phyloP scores from a whole-genome alignment of 2,888 invertebrate species.

The Sarcophaga variegata region DNA sequence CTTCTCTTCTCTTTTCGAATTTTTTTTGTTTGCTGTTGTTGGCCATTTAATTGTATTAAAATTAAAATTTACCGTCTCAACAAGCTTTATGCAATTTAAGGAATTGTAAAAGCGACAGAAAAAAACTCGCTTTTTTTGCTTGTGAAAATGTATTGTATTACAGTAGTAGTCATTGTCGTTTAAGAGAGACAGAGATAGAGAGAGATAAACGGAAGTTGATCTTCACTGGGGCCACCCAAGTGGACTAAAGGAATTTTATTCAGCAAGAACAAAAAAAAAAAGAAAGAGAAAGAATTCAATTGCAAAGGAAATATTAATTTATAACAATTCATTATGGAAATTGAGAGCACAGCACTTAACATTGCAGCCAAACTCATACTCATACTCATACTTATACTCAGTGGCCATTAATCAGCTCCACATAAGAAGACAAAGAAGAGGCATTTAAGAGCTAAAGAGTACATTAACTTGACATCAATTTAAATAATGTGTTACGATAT shows the following conservation, averaged over 20 bases:
- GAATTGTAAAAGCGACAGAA: not conserved
- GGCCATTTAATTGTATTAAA: constrained; percentile 50
- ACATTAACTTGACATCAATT: too few relatives aligned
- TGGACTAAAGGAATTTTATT: constrained; percentile 5
- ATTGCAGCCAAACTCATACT: not conserved
- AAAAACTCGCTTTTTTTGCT: not conserved
- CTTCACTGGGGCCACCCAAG: constrained; percentile 60
- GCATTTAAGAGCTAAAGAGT: too few relatives aligned
- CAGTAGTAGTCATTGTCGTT: constrained; percentile 5
- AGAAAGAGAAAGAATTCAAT: not conserved
- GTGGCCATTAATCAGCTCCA: too few relatives aligned
- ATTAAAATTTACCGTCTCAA: constrained; percentile 59
- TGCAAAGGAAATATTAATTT: constrained; percentile 62
- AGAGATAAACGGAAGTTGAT: constrained; percentile 58
- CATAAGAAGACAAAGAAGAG: too few relatives aligned
- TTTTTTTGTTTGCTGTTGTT: not conserved
- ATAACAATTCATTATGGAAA: constrained; percentile 51
- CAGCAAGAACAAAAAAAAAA: constrained; percentile 5
- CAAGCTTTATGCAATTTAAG: constrained; percentile 28
- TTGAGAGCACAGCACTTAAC: not conserved
- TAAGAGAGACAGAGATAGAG: not conserved
- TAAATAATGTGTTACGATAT: too few relatives aligned
- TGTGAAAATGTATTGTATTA: not conserved
- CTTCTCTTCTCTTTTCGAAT: constrained; percentile 7
- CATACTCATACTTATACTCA: too few relatives aligned